A percentile compares a stretch with the other conserved stretches of the same genome.
Conservation (phyloP, 2,113 vertebrate genomes). For the Vulpes vulpes region DNA sequence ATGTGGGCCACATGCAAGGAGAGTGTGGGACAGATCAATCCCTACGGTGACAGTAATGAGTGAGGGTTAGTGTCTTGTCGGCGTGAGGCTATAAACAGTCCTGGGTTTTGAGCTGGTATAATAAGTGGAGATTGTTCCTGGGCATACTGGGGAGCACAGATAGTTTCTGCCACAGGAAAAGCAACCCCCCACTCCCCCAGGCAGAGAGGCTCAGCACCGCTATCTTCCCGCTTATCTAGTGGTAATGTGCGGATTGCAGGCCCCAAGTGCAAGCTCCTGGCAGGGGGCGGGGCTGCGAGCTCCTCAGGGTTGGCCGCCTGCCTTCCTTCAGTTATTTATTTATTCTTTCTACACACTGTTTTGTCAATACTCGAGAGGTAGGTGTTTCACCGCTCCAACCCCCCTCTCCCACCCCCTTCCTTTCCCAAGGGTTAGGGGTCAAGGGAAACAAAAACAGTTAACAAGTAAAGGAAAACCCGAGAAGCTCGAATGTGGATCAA, state of each 20-base stretch:
- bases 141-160: conserved; percentile 83
- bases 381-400: neutral
- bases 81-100: conserved; percentile 86
- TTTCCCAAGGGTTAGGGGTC: conserved; percentile 39
- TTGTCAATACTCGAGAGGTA: conserved; percentile 70
- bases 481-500: conserved; percentile 58
- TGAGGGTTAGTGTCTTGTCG: conserved; percentile 85
- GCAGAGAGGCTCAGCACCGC: fast-evolving
- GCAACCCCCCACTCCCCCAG: conserved; percentile 73
- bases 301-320: conserved; percentile 70
- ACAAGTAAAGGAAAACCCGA: conserved; percentile 66
- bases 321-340: conserved; percentile 78
- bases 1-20: conserved; percentile 85
- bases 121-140: conserved; percentile 87
- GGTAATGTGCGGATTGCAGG: conserved; percentile 80
- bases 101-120: conserved; percentile 84
- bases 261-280: conserved; percentile 63
- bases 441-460: conserved; percentile 60
- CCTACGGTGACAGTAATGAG: conserved; percentile 87
- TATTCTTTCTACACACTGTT: conserved; percentile 60
- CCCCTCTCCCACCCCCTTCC: neutral
- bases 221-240: conserved; percentile 74
- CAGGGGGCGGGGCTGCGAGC: conserved; percentile 55
- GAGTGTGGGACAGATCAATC: conserved; percentile 84
- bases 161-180: conserved; percentile 83